Base-by-base conservation (phyloP, 2,797 vertebrate genomes). In the Falco concolor region DNA sequence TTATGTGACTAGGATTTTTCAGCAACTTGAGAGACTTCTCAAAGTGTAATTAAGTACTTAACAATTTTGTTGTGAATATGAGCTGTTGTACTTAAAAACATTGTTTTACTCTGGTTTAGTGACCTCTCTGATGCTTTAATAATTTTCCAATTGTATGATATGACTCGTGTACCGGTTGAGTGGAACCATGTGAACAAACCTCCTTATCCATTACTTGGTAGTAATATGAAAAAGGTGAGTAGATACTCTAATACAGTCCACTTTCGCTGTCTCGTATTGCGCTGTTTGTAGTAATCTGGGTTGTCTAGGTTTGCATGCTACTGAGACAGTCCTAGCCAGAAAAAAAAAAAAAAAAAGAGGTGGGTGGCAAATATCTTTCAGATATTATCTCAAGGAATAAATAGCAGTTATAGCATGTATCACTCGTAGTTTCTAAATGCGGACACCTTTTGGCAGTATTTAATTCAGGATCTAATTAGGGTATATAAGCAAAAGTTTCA, bases 141-240 rank as follows among this genome's bases (percentile, higher is more conserved):
- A 95, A 99, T 99, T 96, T 98, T 99, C 93, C 99, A 99, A 98
- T 97, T 99, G 56, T 99, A 98, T 52, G 98, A 99, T 90, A 98
- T 98, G 96, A 98, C 98, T 23, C 98, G 98, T 10, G 98, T 99
- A n/a, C 96, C 97, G 0, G 99, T 99, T 54, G 97, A 99, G 94
- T 99, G 99, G 99, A 98, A 95, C 92, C 98, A 97, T 14, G 98
- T 99, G 70, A 99, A 99, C 97, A 98, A 97, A 76, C 98, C 98
- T 50, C 99, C 99, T 12, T 99, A 99, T 87, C 97, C 99, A 15
- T 61, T 97, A 20, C 98, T 99, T 2, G 99, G 99, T 10, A 98
- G 97, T 68, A 99, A 99, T 68, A 99, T 99, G 99, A 99, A 98
- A 94, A 99, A 98, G 98, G 99, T 99, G 76, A 80, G 90, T 93